A percentile compares a stretch with the other conserved stretches of the same genome.
Evolutionary conservation across 2,888 invertebrate genomes (phyloP).

Genomic region (Watsonalla binaria): DNA sequence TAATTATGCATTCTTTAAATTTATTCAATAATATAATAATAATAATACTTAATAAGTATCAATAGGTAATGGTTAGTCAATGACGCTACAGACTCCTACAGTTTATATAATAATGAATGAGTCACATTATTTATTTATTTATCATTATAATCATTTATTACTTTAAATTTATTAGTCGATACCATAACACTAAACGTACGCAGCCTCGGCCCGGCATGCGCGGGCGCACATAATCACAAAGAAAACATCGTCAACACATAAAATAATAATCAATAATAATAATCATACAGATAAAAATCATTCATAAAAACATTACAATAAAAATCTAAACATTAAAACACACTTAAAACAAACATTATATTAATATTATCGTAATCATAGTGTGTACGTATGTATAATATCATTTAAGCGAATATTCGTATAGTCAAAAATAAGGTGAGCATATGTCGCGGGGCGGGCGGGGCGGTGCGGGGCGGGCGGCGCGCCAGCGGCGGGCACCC

Average conservation of each 20-base stretch:
- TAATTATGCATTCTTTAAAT: slow-evolving; percentile 79
- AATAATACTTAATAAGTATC: slow-evolving; percentile 79
- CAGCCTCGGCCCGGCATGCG: slow-evolving; percentile 62
- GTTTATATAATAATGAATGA: slow-evolving; percentile 74
- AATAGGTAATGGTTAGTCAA: slow-evolving; percentile 79
- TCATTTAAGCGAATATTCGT: slow-evolving; percentile 78
- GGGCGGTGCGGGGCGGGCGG: slow-evolving; percentile 49
- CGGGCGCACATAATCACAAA: slow-evolving; percentile 73
- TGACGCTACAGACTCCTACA: slow-evolving; percentile 76
- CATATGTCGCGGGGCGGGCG: slow-evolving; percentile 47
- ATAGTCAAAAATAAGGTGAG: slow-evolving; percentile 77
- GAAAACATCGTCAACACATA: slow-evolving; percentile 77
- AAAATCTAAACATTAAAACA: slow-evolving; percentile 80
- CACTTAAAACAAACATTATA: slow-evolving; percentile 80
- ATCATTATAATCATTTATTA: slow-evolving; percentile 61
- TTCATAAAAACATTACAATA: slow-evolving; percentile 80
- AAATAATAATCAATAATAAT: slow-evolving; percentile 79
- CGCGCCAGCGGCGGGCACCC: slow-evolving; percentile 16
- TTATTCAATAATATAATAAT: slow-evolving; percentile 78
- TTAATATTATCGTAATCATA: slow-evolving; percentile 78
- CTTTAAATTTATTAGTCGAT: slow-evolving; percentile 72
- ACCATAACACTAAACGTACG: slow-evolving; percentile 67
- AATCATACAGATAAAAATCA: slow-evolving; percentile 79
- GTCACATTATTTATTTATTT: slow-evolving; percentile 68
- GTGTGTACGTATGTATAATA: slow-evolving; percentile 78